These are phyloP conservation scores for Lacanobia oleracea DNA, from an alignment of 2,888 invertebrate genomes.

Conservation along the genomic window DNA sequence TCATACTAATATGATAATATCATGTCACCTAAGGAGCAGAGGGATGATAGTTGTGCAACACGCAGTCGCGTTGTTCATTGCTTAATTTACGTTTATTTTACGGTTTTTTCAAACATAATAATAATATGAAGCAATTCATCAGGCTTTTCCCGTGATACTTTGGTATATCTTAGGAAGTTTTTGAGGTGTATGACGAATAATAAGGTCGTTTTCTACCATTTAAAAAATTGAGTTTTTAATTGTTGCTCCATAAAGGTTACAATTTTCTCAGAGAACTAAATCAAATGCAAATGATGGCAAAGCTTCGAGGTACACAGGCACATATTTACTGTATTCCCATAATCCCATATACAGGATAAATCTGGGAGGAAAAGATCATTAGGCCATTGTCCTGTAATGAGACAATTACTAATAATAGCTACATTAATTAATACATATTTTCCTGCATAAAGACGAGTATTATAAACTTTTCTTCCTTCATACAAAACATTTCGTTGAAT, in stretches of 20 bases:
- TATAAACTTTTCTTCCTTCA: neutral
- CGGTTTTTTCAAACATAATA: too few species aligned
- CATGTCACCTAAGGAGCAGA: too few species aligned
- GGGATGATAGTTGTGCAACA: too few species aligned
- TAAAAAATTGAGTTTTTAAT: neutral
- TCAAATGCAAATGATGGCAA: neutral
- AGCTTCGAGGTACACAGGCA: neutral
- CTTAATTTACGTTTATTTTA: too few species aligned
- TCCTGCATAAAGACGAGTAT: neutral
- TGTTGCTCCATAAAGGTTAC: neutral
- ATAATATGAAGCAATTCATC: neutral
- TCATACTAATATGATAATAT: too few species aligned
- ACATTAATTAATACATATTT: slow-evolving; percentile 10
- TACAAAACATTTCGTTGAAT: neutral
- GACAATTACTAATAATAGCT: slow-evolving; percentile 27
- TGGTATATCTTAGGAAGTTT: too few species aligned
- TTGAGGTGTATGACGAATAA: neutral
- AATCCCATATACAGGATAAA: neutral
- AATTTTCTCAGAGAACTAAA: neutral
- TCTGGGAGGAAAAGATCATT: slow-evolving; percentile 7
- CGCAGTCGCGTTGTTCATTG: too few species aligned
- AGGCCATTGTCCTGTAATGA: slow-evolving; percentile 8
- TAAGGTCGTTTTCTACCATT: neutral
- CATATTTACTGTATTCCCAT: neutral
- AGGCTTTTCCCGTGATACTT: neutral